Evolutionary conservation across 2,888 invertebrate genomes (phyloP).

Genomic region (Linnaemya vulpina): DNA sequence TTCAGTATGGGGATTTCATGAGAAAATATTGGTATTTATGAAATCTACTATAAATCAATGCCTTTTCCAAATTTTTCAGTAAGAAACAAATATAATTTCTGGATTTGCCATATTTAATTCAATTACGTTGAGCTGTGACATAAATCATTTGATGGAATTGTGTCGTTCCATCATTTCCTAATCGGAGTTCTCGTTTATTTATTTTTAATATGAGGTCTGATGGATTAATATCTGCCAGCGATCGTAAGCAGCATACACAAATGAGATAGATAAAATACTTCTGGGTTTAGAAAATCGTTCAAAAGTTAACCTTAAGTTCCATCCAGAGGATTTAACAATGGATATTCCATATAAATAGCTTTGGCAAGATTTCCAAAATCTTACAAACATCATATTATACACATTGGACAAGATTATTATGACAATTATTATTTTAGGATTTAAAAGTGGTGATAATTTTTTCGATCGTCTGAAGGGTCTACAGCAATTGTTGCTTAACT

Average conservation of each 20-base stretch:
- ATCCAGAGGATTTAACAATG: neutral
- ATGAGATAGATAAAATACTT: neutral
- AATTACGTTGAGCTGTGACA: conserved; percentile 17
- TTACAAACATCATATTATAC: neutral
- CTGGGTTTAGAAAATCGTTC: neutral
- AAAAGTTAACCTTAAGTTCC: neutral
- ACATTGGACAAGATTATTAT: conserved; percentile 8
- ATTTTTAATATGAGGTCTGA: neutral
- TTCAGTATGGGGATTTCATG: conserved; percentile 41
- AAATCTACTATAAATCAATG: conserved; percentile 63
- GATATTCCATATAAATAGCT: neutral
- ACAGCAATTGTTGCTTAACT: conserved; percentile 49
- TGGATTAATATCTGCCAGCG: neutral
- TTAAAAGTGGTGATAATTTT: neutral
- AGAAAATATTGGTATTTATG: conserved; percentile 67
- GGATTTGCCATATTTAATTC: conserved; percentile 27
- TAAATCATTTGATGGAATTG: neutral
- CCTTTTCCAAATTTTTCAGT: conserved; percentile 62
- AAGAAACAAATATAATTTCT: conserved; percentile 10
- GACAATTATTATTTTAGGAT: conserved; percentile 47
- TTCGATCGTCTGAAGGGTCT: conserved; percentile 20
- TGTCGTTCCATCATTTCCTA: neutral
- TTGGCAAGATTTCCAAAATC: conserved; percentile 15
- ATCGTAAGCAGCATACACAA: neutral
- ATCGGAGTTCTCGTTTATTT: neutral